phyloP scores from a whole-genome alignment of 1,140 invertebrate species.

The Triops longicaudatus region DNA sequence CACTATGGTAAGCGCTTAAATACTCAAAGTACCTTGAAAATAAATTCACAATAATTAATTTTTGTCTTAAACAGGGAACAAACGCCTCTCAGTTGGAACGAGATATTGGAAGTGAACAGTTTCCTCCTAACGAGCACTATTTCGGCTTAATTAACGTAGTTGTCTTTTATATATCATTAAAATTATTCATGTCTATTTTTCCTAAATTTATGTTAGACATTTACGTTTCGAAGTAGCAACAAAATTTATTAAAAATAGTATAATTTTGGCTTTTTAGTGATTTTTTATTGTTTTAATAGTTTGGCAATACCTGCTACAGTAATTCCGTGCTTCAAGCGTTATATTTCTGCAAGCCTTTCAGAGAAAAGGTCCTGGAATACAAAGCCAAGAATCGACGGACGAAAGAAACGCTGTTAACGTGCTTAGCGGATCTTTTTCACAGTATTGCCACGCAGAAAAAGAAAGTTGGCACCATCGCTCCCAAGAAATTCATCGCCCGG shows the following conservation, averaged over 20 bases:
- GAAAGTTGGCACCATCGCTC: conserved; percentile 97
- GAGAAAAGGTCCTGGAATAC: conserved; percentile 97
- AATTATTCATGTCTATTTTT: not conserved
- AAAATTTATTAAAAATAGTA: too few relatives aligned
- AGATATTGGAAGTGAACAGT: conserved; percentile 94
- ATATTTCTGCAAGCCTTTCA: conserved; percentile 97
- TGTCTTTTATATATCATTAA: conserved; percentile 34
- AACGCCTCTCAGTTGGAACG: conserved; percentile 96
- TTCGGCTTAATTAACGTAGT: conserved; percentile 97
- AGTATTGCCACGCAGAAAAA: conserved; percentile 99
- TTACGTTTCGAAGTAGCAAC: too few relatives aligned
- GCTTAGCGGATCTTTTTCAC: conserved; percentile 96
- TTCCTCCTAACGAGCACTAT: conserved; percentile 96
- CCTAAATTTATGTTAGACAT: too few relatives aligned
- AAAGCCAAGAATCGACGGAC: conserved; percentile 95
- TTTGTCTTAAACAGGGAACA: conserved; percentile 60
- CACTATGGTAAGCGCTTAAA: too few relatives aligned
- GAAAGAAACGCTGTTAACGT: conserved; percentile 95
- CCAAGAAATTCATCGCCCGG: conserved; percentile 98
- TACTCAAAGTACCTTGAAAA: too few relatives aligned
- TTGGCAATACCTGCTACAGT: conserved; percentile 99
- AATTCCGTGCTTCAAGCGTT: conserved; percentile 98
- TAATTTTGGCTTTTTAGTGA: conserved; percentile 16
- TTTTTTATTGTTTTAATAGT: conserved; percentile 56
- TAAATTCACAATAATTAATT: too few relatives aligned